Evolutionary conservation across 2,888 invertebrate species (phyloP).

Genomic region (Galerucella pusilla): DNA sequence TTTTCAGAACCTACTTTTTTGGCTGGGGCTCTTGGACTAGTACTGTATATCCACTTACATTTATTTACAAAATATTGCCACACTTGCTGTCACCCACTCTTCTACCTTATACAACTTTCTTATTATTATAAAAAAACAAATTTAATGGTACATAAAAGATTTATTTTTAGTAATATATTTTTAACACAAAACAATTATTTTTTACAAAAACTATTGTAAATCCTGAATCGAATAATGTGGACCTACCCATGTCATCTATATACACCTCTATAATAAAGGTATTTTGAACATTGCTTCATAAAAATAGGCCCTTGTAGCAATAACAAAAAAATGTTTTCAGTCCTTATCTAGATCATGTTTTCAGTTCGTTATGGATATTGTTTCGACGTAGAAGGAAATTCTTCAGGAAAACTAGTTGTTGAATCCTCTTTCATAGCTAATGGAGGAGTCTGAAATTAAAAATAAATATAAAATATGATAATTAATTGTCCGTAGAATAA

Average conservation of each 20-base stretch:
- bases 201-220: neutral
- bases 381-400: slow-evolving; percentile 64
- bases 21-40: too few relatives aligned
- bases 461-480: neutral
- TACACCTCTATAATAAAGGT: neutral
- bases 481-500: neutral
- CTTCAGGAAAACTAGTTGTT: slow-evolving; percentile 63
- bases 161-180: neutral
- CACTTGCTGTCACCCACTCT: neutral
- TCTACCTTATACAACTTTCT: too few relatives aligned
- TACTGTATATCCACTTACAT: too few relatives aligned
- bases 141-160: slow-evolving; percentile 6
- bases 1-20: too few relatives aligned
- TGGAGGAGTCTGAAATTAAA: slow-evolving; percentile 61
- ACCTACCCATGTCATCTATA: neutral
- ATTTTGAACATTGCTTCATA: slow-evolving; percentile 27
- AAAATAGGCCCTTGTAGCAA: slow-evolving; percentile 44
- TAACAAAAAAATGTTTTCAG: slow-evolving; percentile 42
- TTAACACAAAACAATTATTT: neutral
- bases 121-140: neutral
- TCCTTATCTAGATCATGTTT: slow-evolving; percentile 32
- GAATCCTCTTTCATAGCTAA: slow-evolving; percentile 64
- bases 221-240: neutral
- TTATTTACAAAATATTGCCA: neutral
- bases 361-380: slow-evolving; percentile 57